These are phyloP conservation scores for Phragmatobia fuliginosa DNA, from an alignment of 2,888 invertebrate species.

Conservation along the genomic window DNA sequence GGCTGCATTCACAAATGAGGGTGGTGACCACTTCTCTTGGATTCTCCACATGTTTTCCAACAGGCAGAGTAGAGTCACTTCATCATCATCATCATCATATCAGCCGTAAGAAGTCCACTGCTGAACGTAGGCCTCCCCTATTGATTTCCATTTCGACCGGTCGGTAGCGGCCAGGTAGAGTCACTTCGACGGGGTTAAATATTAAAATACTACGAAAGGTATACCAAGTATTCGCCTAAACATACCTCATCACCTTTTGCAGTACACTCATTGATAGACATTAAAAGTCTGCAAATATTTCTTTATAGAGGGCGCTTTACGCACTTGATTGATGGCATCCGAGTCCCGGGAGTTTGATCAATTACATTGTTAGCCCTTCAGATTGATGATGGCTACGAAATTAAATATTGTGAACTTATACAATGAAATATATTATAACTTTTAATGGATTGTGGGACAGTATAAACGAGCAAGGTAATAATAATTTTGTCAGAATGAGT, in stretches of 20 bases:
- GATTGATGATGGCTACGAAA: slow-evolving; percentile 42
- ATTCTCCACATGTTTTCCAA: too few relatives aligned
- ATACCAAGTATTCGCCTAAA: not conserved
- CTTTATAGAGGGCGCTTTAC: slow-evolving; percentile 18
- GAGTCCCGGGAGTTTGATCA: slow-evolving; percentile 42
- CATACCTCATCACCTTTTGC: too few relatives aligned
- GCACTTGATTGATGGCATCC: slow-evolving; percentile 41
- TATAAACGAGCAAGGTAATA: not conserved
- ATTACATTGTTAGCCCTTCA: slow-evolving; percentile 43
- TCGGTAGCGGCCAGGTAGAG: too few relatives aligned
- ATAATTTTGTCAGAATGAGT: not conserved
- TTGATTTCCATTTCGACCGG: too few relatives aligned
- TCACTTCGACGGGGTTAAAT: too few relatives aligned
- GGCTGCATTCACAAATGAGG: too few relatives aligned
- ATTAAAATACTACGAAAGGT: not conserved
- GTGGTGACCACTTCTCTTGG: too few relatives aligned
- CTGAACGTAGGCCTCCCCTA: too few relatives aligned
- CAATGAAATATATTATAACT: not conserved
- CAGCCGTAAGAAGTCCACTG: too few relatives aligned
- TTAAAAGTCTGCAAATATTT: slow-evolving; percentile 2
- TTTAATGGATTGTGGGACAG: not conserved
- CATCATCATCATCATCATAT: too few relatives aligned
- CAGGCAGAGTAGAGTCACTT: too few relatives aligned
- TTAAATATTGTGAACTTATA: slow-evolving; percentile 25
- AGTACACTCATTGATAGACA: not conserved